Evolutionary conservation across 2,113 vertebrate genomes (phyloP).

Genomic region (Indicator maculatus): DNA sequence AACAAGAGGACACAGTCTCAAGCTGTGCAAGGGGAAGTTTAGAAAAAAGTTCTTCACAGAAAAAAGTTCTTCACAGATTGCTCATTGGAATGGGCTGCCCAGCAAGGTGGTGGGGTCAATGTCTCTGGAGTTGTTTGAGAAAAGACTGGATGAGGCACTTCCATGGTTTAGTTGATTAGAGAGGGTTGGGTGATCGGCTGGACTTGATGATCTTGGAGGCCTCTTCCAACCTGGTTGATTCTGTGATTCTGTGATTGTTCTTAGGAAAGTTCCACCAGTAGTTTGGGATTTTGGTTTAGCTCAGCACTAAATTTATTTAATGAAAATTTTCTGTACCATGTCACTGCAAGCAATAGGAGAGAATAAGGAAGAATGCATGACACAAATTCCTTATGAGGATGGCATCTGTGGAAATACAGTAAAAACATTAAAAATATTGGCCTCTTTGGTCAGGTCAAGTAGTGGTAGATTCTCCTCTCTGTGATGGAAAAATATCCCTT

Average conservation of each 20-base stretch:
- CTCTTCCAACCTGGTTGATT: too few relatives aligned
- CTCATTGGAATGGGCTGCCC: too few relatives aligned
- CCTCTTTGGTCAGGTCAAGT: not conserved
- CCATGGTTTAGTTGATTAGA: too few relatives aligned
- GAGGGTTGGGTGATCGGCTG: too few relatives aligned
- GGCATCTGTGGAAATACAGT: not conserved
- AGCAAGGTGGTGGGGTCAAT: too few relatives aligned
- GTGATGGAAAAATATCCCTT: not conserved
- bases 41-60: too few relatives aligned
- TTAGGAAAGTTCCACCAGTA: not conserved
- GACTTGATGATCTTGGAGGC: too few relatives aligned
- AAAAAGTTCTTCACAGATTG: too few relatives aligned
- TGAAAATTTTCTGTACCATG: not conserved
- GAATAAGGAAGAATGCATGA: not conserved
- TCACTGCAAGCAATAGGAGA: not conserved
- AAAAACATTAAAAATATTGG: not conserved
- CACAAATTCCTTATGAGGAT: not conserved
- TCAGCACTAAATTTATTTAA: not conserved
- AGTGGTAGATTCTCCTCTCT: not conserved
- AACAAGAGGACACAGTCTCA: too few relatives aligned
- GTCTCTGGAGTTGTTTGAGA: too few relatives aligned
- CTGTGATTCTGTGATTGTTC: rapidly evolving
- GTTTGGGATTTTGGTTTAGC: not conserved
- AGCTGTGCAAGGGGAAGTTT: too few relatives aligned
- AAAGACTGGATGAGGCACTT: too few relatives aligned